phyloP scores from a whole-genome alignment of 2,797 vertebrate genomes.

The Oophaga sylvatica region DNA sequence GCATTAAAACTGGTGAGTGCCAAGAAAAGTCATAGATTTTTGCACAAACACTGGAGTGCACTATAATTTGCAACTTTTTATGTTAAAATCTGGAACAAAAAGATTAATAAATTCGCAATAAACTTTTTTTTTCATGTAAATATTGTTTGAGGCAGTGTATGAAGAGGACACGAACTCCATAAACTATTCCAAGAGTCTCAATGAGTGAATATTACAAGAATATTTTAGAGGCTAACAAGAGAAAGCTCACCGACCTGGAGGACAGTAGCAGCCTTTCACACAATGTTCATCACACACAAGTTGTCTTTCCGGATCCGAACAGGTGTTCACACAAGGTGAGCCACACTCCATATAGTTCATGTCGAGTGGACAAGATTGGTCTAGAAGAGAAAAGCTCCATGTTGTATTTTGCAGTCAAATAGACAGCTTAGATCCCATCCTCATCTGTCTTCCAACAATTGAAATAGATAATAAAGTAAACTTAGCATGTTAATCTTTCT shows the following conservation, averaged over 20 bases:
- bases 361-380: slow-evolving; percentile 69
- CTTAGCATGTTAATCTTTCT: neutral
- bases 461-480: neutral
- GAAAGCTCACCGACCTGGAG: slow-evolving; percentile 67
- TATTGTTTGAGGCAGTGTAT: too few relatives aligned
- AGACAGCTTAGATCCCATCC: neutral
- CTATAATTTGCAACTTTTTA: too few relatives aligned
- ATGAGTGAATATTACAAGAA: neutral
- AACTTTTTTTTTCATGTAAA: too few relatives aligned
- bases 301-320: slow-evolving; percentile 73
- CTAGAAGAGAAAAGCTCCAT: slow-evolving; percentile 64
- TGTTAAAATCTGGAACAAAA: too few relatives aligned
- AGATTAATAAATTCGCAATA: too few relatives aligned
- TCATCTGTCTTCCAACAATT: neutral
- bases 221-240: neutral
- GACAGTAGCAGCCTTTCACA: slow-evolving; percentile 75
- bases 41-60: too few relatives aligned
- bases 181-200: too few relatives aligned
- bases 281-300: slow-evolving; percentile 77
- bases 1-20: too few relatives aligned
- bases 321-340: slow-evolving; percentile 73
- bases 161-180: too few relatives aligned
- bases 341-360: slow-evolving; percentile 75
- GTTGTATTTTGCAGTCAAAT: neutral
- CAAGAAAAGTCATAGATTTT: too few relatives aligned